Evolutionary conservation across 2,888 invertebrate genomes (phyloP).

Genomic region (Polietes domitor): DNA sequence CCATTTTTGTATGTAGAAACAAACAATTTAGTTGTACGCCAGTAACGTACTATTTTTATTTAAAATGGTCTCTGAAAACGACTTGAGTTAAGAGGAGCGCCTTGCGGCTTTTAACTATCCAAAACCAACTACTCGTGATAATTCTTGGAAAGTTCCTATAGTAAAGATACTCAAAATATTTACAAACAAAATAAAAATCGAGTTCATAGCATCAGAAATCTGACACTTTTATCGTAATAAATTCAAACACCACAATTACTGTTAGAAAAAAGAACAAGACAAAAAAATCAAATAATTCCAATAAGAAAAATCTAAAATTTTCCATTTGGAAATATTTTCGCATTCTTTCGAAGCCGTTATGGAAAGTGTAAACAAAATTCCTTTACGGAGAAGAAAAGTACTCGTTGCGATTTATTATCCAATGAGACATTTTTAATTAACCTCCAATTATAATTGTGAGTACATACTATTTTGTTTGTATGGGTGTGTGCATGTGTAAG

Average conservation of each 20-base stretch:
- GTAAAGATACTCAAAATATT: slow-evolving; percentile 17
- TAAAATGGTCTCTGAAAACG: slow-evolving; percentile 25
- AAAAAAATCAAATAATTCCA: neutral
- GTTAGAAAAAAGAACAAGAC: neutral
- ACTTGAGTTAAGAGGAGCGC: neutral
- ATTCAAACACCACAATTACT: neutral
- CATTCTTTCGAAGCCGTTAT: slow-evolving; percentile 21
- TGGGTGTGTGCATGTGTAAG: neutral
- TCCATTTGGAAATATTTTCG: neutral
- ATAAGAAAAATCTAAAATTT: neutral
- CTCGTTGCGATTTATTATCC: slow-evolving; percentile 29
- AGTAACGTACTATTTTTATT: slow-evolving; percentile 4
- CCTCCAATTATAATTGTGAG: slow-evolving; percentile 31
- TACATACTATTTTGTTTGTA: slow-evolving; percentile 2
- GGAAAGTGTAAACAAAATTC: slow-evolving; percentile 27
- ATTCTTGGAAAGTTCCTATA: neutral
- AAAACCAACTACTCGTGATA: neutral
- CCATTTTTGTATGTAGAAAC: neutral
- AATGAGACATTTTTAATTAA: slow-evolving; percentile 39
- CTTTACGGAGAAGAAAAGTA: slow-evolving; percentile 31
- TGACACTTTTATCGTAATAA: slow-evolving; percentile 2
- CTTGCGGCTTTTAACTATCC: neutral
- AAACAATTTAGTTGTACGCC: no score
- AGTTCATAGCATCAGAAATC: neutral
- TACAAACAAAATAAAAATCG: neutral